Evolutionary conservation across 92 coral and sea anemone species (phyloP).

Genomic region (Pocillopora grandis): DNA sequence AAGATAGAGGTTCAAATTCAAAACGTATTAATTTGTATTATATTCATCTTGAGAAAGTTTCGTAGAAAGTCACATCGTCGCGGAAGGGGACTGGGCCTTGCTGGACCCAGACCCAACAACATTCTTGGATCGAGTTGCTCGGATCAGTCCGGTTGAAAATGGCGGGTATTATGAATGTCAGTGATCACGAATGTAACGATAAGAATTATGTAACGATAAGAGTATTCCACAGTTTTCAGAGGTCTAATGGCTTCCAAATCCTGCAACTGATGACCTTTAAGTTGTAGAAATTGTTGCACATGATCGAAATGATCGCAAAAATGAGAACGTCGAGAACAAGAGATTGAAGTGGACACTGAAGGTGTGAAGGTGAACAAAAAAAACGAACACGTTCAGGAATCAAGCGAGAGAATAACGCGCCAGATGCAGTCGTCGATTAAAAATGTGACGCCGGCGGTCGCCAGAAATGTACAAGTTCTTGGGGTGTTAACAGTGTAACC

Average conservation of each 20-base stretch:
- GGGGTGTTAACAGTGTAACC: slow-evolving; percentile 11
- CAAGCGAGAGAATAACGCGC: slow-evolving; percentile 1
- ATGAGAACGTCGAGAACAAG: slow-evolving; percentile 15
- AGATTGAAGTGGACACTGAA: slow-evolving; percentile 22
- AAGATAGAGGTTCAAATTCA: no score
- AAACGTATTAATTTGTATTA: no score
- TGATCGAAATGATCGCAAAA: not conserved
- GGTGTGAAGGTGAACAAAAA: not conserved
- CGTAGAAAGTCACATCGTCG: no score
- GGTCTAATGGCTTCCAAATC: slow-evolving; percentile 30
- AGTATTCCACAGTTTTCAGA: not conserved
- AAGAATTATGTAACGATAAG: not conserved
- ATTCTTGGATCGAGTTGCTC: no score
- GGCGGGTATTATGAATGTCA: slow-evolving; percentile 36
- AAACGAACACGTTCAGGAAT: not conserved
- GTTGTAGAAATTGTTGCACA: not conserved
- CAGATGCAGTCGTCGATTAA: slow-evolving; percentile 6
- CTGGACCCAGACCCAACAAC: not conserved
- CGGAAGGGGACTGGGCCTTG: not conserved
- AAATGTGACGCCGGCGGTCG: slow-evolving; percentile 3
- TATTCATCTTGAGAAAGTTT: no score
- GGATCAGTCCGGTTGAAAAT: not conserved
- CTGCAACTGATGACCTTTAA: not conserved
- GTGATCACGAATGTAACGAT: not conserved
- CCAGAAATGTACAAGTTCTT: slow-evolving; percentile 4